Base-by-base conservation (phyloP, 2,113 vertebrate species). In the Psittacula cyanocephala region DNA sequence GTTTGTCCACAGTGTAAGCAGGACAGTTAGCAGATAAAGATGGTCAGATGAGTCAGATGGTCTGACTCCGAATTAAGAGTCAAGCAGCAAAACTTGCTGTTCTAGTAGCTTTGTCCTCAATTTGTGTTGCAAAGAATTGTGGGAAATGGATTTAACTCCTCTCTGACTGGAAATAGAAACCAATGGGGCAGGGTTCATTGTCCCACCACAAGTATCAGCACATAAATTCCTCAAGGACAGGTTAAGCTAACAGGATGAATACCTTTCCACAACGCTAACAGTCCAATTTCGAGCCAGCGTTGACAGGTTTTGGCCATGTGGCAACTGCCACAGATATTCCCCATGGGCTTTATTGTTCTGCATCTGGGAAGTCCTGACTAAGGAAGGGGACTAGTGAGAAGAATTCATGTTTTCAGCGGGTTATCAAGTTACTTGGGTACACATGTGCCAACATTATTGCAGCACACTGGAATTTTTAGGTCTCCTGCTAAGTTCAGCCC, bases 101-200 rank as follows among this genome's bases (percentile, higher is more conserved):
- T 76, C 7, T 8, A 7, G 4, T 17, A 77, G 41, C 0, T 0
- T 11, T 8, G 2, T 24, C 44, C 24, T 57, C 67, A 6, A 7
- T 14, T 28, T 55, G 28, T 60, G 25, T 14, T 59, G 39, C 49
- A 65, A 60, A 76, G 19, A 39, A 68, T 20, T 7, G 5, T 28
- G 64, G 53, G 10, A 76, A 82, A 74, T 20, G 5, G 24, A 47
- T 84, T 89, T n/a, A 47, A 43, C 12, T 60, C 57, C 27, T 55
- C 31, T 57, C 46, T 63, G 41, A 75, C 0, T 1, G 76, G n/a
- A 82, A 41, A 55, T 29, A 47, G 75, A 59, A 86, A 27, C 59
- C 15, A 33, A 8, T 10, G 15, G 14, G 33, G 15, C 29, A 46
- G 6, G 25, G 24, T 55, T 41, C n/a, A 13, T 47, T 41, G 25